Evolutionary conservation across 2,797 vertebrate species (phyloP).

Genomic region (Rhabdomys pumilio): DNA sequence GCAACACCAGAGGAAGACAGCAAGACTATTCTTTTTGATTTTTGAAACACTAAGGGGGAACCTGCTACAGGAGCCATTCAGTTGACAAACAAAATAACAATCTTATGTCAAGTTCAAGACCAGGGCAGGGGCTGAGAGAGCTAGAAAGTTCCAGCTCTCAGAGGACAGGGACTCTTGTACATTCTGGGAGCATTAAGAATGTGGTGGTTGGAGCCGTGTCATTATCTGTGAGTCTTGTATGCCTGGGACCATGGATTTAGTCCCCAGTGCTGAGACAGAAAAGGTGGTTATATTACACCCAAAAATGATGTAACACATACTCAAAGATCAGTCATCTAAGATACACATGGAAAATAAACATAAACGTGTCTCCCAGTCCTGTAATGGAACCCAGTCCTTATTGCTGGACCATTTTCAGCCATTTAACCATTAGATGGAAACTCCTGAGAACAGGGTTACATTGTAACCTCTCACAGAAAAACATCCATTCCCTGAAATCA

Average conservation of each 20-base stretch:
- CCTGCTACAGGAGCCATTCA: neutral
- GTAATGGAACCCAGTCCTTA: neutral
- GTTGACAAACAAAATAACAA: constrained; percentile 1
- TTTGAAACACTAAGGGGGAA: constrained; percentile 43
- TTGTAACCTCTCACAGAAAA: neutral
- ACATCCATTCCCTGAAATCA: constrained; percentile 8
- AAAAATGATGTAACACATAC: neutral
- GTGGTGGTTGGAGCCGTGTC: neutral
- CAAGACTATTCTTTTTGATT: constrained; percentile 32
- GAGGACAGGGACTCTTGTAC: neutral
- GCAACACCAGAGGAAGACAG: constrained; percentile 52
- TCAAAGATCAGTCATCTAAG: constrained; percentile 37
- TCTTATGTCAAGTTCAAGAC: constrained; percentile 32
- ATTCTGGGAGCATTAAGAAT: neutral
- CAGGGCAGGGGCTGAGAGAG: neutral
- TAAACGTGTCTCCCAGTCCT: neutral
- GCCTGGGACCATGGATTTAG: neutral
- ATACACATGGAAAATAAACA: neutral
- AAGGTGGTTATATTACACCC: neutral
- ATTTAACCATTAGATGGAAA: neutral
- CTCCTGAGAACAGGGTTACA: neutral
- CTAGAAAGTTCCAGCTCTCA: constrained; percentile 54
- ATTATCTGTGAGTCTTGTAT: neutral
- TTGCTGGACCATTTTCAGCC: neutral
- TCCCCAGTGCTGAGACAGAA: neutral